Evolutionary conservation across 2,797 vertebrate species (phyloP).

Genomic region (Arnoldichthys spilopterus): DNA sequence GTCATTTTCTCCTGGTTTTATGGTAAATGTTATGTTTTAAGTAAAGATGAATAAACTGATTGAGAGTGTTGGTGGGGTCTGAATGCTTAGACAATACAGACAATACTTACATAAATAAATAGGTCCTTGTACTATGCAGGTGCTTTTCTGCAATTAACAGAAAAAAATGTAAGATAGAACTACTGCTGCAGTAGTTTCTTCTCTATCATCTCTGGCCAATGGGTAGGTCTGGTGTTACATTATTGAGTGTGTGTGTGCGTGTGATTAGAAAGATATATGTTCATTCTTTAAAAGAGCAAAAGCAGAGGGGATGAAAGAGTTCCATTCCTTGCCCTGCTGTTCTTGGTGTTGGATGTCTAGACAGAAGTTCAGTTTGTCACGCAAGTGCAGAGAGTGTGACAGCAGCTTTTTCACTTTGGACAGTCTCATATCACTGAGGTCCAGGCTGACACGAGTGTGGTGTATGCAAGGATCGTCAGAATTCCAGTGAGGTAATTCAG

Average conservation of each 20-base stretch:
- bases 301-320: background rate
- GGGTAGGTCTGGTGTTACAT: too few species aligned
- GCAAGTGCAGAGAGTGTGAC: background rate
- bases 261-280: background rate
- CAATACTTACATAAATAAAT: too few species aligned
- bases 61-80: too few species aligned
- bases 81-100: too few species aligned
- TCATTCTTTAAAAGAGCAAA: background rate
- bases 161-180: too few species aligned
- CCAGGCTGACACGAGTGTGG: conserved; percentile 15
- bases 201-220: too few species aligned
- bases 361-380: background rate
- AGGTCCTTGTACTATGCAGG: background rate
- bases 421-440: background rate
- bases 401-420: background rate
- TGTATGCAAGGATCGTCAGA: conserved; percentile 52
- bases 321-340: background rate
- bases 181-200: background rate
- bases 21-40: too few species aligned
- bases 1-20: too few species aligned
- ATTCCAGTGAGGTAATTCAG: conserved; percentile 47
- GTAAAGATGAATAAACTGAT: too few species aligned
- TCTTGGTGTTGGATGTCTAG: background rate
- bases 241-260: background rate
- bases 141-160: background rate